Evolutionary conservation across 1,140 invertebrate species (phyloP).

Genomic region (Anoplophora glabripennis): DNA sequence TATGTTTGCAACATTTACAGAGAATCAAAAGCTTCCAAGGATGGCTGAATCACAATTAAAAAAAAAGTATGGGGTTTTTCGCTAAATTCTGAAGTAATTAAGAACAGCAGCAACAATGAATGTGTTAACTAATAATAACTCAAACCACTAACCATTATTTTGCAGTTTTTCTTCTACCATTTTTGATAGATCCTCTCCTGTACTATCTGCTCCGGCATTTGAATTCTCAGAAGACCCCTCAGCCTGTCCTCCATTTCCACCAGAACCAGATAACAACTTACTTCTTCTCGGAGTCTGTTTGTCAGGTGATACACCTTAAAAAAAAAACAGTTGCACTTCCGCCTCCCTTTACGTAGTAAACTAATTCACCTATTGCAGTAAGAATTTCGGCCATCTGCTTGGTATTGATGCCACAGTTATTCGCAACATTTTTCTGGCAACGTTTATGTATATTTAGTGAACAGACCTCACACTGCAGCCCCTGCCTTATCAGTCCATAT

Average conservation of each 20-base stretch:
- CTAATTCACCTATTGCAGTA: constrained; percentile 72
- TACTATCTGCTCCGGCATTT: constrained; percentile 15
- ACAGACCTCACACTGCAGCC: constrained; percentile 96
- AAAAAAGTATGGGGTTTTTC: too few species aligned
- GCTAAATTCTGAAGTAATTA: too few species aligned
- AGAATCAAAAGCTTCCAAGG: too few species aligned
- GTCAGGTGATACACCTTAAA: constrained; percentile 70
- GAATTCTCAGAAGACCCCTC: constrained; percentile 24
- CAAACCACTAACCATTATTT: constrained; percentile 36
- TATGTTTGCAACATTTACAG: too few species aligned
- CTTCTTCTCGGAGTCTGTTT: constrained; percentile 71
- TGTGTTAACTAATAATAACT: too few species aligned
- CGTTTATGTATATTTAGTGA: constrained; percentile 98
- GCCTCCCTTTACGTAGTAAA: neutral
- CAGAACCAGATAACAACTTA: constrained; percentile 49
- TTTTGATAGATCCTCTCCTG: constrained; percentile 33
- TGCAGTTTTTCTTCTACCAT: constrained; percentile 42
- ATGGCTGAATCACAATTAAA: too few species aligned
- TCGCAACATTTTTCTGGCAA: constrained; percentile 98
- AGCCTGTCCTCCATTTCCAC: constrained; percentile 29
- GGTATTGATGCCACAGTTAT: constrained; percentile 98
- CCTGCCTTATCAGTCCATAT: constrained; percentile 95
- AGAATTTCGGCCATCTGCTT: constrained; percentile 94
- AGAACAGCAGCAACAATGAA: too few species aligned
- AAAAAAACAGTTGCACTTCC: neutral